phyloP scores from a whole-genome alignment of 2,888 invertebrate species.

The Hypomecis atomaria region DNA sequence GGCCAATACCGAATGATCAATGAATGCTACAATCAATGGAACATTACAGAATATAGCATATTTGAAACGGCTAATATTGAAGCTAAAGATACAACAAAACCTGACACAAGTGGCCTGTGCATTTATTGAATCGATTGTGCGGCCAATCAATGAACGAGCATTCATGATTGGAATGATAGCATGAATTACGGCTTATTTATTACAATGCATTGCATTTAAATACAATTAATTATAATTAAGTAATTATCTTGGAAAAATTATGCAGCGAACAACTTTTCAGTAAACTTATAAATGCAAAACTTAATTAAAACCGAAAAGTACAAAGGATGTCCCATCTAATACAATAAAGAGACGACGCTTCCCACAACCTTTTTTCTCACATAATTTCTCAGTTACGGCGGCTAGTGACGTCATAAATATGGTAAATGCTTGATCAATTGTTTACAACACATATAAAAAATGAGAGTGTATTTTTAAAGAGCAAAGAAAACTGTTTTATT shows the following conservation, averaged over 20 bases:
- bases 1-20: slow-evolving; percentile 35
- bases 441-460: slow-evolving; percentile 36
- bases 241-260: no score
- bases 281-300: no score
- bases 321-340: neutral
- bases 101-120: neutral
- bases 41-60: slow-evolving; percentile 1
- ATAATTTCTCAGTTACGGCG: slow-evolving; percentile 32
- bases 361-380: neutral
- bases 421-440: slow-evolving; percentile 48
- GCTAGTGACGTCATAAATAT: slow-evolving; percentile 48
- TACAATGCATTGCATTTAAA: neutral
- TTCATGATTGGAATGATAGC: neutral
- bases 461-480: slow-evolving; percentile 40
- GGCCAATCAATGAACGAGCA: neutral
- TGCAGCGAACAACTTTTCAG: no score
- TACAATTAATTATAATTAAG: neutral
- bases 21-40: neutral
- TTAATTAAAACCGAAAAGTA: no score
- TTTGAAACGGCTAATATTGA: neutral
- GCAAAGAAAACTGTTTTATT: slow-evolving; percentile 6
- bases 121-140: slow-evolving; percentile 6
- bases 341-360: slow-evolving; percentile 12
- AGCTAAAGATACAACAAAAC: neutral
- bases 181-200: neutral